phyloP scores from a whole-genome alignment of 2,113 vertebrate genomes.

The Haliaeetus leucogaster region DNA sequence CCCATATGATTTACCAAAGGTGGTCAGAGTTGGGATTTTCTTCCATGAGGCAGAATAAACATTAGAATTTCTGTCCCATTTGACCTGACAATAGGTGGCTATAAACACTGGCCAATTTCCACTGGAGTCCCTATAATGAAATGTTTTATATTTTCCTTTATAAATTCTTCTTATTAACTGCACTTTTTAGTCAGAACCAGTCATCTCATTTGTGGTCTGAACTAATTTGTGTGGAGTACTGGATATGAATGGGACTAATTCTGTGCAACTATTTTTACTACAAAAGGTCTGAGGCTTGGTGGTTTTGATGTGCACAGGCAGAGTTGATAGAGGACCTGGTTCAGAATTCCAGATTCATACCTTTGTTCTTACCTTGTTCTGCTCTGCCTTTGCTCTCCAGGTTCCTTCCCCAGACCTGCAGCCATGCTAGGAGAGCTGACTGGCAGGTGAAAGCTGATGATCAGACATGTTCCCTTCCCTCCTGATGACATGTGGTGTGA shows the following conservation, averaged over 20 bases:
- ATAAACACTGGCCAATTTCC: neutral
- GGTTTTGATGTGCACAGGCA: neutral
- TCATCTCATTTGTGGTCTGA: neutral
- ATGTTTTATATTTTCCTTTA: neutral
- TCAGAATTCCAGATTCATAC: neutral
- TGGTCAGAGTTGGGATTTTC: neutral
- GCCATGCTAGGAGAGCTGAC: neutral
- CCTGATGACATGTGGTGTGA: neutral
- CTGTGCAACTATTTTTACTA: neutral
- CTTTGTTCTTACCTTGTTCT: neutral
- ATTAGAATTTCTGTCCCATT: neutral
- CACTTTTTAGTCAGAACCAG: neutral
- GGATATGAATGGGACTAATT: neutral
- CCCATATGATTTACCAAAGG: neutral
- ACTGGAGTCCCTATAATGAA: neutral
- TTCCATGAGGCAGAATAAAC: neutral
- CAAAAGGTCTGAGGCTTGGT: neutral
- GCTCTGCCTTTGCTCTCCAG: neutral
- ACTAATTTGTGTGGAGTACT: neutral
- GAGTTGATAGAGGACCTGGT: neutral
- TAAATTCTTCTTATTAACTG: neutral
- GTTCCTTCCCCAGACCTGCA: neutral
- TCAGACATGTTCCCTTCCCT: neutral
- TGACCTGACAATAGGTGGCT: neutral
- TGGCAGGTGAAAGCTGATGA: neutral